phyloP scores from a whole-genome alignment of 2,888 invertebrate genomes.

The Iselma pallidipennis region DNA sequence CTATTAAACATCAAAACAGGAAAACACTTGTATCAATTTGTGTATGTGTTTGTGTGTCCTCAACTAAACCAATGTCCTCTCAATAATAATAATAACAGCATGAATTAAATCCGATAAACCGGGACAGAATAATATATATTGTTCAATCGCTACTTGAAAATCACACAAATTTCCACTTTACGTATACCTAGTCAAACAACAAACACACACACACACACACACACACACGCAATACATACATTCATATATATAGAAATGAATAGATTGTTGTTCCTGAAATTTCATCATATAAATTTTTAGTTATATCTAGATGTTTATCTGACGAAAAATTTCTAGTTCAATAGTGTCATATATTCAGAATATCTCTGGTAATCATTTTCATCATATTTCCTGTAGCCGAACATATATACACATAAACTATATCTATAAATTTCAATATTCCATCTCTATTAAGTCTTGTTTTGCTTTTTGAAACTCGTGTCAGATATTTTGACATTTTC shows the following conservation, averaged over 20 bases:
- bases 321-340: neutral
- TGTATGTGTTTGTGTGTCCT: neutral
- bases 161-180: neutral
- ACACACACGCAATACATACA: too few relatives aligned
- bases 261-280: neutral
- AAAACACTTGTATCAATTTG: slow-evolving; percentile 13
- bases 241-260: neutral
- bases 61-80: neutral
- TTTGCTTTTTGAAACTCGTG: neutral
- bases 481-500: too few relatives aligned
- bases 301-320: neutral
- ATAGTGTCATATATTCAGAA: too few relatives aligned
- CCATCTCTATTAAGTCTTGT: neutral
- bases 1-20: slow-evolving; percentile 15
- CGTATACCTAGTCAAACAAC: too few relatives aligned
- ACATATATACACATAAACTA: too few relatives aligned
- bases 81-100: neutral
- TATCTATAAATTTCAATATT: neutral
- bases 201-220: too few relatives aligned
- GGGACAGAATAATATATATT: neutral
- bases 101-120: neutral
- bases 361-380: too few relatives aligned
- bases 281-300: neutral
- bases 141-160: neutral
- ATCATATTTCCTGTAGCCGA: neutral